phyloP scores from a whole-genome alignment of 2,888 invertebrate species.

The Gymnosoma rotundatum region DNA sequence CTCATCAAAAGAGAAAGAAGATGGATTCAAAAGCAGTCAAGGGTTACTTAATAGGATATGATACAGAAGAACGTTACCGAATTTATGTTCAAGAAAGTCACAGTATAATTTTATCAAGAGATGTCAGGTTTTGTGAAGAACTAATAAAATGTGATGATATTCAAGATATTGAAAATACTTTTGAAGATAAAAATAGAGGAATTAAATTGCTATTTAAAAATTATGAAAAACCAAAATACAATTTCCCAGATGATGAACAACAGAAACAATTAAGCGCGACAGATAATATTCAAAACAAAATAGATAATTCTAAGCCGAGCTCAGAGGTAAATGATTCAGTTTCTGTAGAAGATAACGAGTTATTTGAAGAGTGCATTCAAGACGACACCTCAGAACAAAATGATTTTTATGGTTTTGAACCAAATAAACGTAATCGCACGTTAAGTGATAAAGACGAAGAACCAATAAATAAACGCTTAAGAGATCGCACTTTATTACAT shows the following conservation, averaged over 20 bases:
- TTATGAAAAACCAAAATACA: neutral
- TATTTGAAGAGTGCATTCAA: neutral
- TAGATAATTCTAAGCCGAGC: neutral
- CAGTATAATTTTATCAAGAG: neutral
- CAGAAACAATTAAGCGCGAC: neutral
- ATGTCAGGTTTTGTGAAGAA: slow-evolving; percentile 25
- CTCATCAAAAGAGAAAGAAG: neutral
- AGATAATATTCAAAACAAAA: neutral
- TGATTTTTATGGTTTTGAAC: slow-evolving; percentile 22
- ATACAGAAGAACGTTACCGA: too few species aligned
- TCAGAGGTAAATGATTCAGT: too few species aligned
- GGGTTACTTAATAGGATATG: slow-evolving; percentile 1
- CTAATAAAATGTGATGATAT: neutral
- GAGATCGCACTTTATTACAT: slow-evolving; percentile 4
- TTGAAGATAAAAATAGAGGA: neutral
- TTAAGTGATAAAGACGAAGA: slow-evolving; percentile 3
- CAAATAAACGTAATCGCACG: neutral
- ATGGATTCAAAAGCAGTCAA: slow-evolving; percentile 6
- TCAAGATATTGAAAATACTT: neutral
- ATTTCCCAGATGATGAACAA: neutral
- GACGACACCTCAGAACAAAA: neutral
- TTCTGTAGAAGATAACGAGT: too few species aligned
- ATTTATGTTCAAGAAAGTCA: neutral
- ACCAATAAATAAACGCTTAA: slow-evolving; percentile 20
- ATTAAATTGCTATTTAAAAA: slow-evolving; percentile 11